Conservation (phyloP, 2,888 invertebrate species). For the Spisula solida region DNA sequence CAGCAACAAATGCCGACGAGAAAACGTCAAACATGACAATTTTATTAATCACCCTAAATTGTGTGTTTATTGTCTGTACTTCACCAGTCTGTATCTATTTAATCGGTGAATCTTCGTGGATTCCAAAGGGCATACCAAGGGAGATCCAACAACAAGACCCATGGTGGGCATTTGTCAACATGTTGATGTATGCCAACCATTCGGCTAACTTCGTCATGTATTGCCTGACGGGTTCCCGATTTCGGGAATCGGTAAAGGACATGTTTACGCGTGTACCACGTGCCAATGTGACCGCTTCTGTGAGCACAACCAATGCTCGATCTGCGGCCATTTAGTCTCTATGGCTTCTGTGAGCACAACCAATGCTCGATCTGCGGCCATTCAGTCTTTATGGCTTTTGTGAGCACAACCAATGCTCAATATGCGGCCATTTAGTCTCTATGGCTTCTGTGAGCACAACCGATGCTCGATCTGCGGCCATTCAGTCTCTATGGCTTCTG, state of each 20-base stretch:
- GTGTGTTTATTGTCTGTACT: slow-evolving; percentile 72
- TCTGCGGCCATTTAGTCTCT: neutral
- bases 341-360: neutral
- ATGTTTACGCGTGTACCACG: slow-evolving; percentile 47
- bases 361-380: neutral
- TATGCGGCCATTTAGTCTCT: neutral
- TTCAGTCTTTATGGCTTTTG: neutral
- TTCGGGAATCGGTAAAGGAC: slow-evolving; percentile 72
- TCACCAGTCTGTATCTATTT: slow-evolving; percentile 50
- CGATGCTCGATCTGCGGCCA: neutral
- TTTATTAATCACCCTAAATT: slow-evolving; percentile 73
- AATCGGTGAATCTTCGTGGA: slow-evolving; percentile 71
- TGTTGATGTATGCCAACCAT: slow-evolving; percentile 78
- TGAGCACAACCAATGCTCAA: neutral
- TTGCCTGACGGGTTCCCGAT: slow-evolving; percentile 78
- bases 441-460: neutral
- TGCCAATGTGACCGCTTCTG: neutral
- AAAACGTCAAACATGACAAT: slow-evolving; percentile 74
- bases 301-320: neutral
- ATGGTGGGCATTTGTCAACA: slow-evolving; percentile 72
- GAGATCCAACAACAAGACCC: slow-evolving; percentile 55
- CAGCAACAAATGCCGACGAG: neutral
- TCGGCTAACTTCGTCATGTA: slow-evolving; percentile 78
- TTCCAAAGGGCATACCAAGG: slow-evolving; percentile 51
- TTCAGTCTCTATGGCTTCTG: neutral